These are phyloP conservation scores for Drosophila carrolli DNA, from an alignment of 1,140 invertebrate species.

Conservation along the genomic window DNA sequence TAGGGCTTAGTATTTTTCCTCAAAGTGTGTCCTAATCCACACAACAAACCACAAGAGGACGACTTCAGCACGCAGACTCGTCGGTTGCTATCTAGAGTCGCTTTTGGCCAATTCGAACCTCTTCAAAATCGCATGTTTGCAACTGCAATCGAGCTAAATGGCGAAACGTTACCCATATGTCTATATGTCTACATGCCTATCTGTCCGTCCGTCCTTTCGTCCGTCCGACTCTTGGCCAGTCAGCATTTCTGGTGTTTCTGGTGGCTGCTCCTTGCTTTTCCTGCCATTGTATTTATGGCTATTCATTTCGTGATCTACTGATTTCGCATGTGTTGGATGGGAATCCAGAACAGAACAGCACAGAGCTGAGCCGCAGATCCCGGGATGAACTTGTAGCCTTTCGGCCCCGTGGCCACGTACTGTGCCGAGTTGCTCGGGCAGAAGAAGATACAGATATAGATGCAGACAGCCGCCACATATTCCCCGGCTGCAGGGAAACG, in stretches of 20 bases:
- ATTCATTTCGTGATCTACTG: slow-evolving; percentile 82
- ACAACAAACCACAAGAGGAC: slow-evolving; percentile 13
- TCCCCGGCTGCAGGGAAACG: slow-evolving; percentile 36
- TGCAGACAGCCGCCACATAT: slow-evolving; percentile 13
- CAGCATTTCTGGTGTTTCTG: slow-evolving; percentile 24
- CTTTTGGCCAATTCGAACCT: slow-evolving; percentile 70
- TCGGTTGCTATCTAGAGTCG: slow-evolving; percentile 33
- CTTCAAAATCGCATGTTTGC: slow-evolving; percentile 81
- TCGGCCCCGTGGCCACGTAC: slow-evolving; percentile 66
- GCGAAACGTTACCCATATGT: slow-evolving; percentile 72
- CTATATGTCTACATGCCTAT: slow-evolving; percentile 65
- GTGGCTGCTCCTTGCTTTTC: slow-evolving; percentile 36
- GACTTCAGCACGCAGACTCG: slow-evolving; percentile 36
- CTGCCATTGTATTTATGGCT: slow-evolving; percentile 79
- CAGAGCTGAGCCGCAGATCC: slow-evolving; percentile 29
- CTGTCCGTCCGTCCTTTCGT: slow-evolving; percentile 32
- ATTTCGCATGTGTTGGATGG: slow-evolving; percentile 81
- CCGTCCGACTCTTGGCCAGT: slow-evolving; percentile 17
- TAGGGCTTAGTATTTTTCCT: background rate
- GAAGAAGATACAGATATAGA: slow-evolving; percentile 45
- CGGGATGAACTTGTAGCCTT: slow-evolving; percentile 67
- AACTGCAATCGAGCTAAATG: slow-evolving; percentile 81
- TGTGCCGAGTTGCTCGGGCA: slow-evolving; percentile 45
- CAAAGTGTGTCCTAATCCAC: slow-evolving; percentile 34
- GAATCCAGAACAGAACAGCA: slow-evolving; percentile 60